phyloP scores from a whole-genome alignment of 2,113 vertebrate species.

The Panthera tigris region DNA sequence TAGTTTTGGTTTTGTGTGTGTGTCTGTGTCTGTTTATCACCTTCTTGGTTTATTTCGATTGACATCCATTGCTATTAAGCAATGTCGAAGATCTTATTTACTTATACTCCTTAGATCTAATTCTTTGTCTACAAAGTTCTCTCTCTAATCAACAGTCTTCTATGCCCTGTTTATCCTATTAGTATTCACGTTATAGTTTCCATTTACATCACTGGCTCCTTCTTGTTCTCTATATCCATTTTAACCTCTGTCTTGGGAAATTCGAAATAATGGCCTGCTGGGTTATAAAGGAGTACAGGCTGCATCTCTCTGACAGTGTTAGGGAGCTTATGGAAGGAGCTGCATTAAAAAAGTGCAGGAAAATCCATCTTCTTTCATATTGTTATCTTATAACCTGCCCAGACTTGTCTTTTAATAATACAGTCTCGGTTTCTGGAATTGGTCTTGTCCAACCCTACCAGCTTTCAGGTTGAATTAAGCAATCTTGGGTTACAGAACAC shows the following conservation, averaged over 20 bases:
- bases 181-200: neutral
- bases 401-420: constrained; percentile 20
- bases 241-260: neutral
- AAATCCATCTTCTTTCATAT: neutral
- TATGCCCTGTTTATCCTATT: neutral
- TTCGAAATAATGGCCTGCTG: neutral
- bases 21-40: neutral
- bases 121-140: neutral
- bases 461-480: neutral
- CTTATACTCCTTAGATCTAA: neutral
- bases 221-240: neutral
- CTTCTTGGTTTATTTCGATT: neutral
- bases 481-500: constrained; percentile 5
- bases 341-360: neutral
- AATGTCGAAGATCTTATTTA: neutral
- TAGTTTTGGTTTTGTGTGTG: neutral
- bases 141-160: neutral
- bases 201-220: neutral
- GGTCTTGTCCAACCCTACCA: neutral
- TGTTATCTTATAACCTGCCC: neutral
- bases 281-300: neutral
- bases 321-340: neutral
- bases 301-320: neutral
- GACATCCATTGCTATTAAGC: neutral
- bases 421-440: neutral